phyloP scores from a whole-genome alignment of 2,113 vertebrate species.

The Mastomys coucha region DNA sequence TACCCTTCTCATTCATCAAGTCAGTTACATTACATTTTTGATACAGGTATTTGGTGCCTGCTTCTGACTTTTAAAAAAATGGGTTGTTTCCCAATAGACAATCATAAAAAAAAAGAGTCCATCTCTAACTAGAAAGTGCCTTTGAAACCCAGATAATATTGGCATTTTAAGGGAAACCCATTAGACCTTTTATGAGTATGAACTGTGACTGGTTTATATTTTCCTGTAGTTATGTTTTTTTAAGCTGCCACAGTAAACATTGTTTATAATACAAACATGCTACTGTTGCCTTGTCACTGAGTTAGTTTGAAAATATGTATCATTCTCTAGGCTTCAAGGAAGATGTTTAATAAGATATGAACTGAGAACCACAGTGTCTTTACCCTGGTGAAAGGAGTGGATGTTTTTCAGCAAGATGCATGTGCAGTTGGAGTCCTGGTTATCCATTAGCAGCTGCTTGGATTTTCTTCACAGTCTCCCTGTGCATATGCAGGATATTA shows the following conservation, averaged over 20 bases:
- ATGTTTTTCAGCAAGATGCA: conserved; percentile 60
- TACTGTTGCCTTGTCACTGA: not conserved
- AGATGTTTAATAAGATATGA: conserved; percentile 60
- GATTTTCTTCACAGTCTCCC: conserved; percentile 57
- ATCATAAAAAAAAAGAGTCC: conserved; percentile 57
- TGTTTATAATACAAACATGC: conserved; percentile 55
- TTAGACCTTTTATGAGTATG: conserved; percentile 17
- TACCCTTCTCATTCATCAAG: conserved; percentile 52
- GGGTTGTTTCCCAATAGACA: conserved; percentile 69
- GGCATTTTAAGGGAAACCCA: conserved; percentile 52
- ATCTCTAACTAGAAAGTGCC: conserved; percentile 64
- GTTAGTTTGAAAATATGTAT: conserved; percentile 50
- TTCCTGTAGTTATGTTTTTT: conserved; percentile 33
- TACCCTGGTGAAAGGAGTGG: not conserved
- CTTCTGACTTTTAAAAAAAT: conserved; percentile 49
- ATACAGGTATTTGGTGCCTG: conserved; percentile 29
- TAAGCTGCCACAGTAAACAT: conserved; percentile 40
- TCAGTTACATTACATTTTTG: conserved; percentile 41
- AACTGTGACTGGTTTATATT: conserved; percentile 63
- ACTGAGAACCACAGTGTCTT: conserved; percentile 14
- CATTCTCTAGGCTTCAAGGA: conserved; percentile 19
- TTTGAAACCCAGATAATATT: conserved; percentile 43
- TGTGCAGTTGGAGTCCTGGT: not conserved
- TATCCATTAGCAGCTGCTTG: conserved; percentile 57
- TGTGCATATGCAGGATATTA: conserved; percentile 66